Percentiles rank a stretch among this genome's conserved stretches.
These are phyloP conservation scores for Telmatherina bonti DNA, from an alignment of 2,797 vertebrate genomes.

Conservation along the genomic window DNA sequence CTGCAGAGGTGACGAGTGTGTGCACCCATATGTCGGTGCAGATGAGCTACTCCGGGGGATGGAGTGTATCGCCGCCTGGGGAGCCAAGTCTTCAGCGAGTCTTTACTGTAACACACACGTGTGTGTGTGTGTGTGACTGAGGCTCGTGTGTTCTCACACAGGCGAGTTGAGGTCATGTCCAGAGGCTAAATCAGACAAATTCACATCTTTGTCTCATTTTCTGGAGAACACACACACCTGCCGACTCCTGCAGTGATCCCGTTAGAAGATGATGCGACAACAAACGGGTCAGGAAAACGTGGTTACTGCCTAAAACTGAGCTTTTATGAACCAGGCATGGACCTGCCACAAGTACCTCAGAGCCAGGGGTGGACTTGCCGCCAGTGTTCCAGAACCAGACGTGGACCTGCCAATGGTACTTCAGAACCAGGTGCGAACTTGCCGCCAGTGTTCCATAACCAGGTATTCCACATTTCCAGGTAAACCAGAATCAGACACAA, in stretches of 20 bases:
- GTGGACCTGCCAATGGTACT: no score
- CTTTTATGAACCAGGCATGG: no score
- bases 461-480: no score
- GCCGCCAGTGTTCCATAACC: no score
- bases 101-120: not conserved
- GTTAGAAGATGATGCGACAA: not conserved
- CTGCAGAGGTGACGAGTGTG: not conserved
- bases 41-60: not conserved
- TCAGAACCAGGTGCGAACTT: no score
- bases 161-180: not conserved
- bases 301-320: not conserved
- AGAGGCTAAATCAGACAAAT: constrained; percentile 2
- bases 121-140: no score
- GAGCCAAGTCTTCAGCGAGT: constrained; percentile 6
- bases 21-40: not conserved
- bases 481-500: no score
- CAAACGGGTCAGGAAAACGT: no score
- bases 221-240: not conserved
- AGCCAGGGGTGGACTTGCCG: not conserved
- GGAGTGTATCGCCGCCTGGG: not conserved
- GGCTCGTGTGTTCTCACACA: not conserved
- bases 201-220: constrained; percentile 2
- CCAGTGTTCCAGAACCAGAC: no score
- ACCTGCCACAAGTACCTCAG: no score
- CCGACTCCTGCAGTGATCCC: not conserved